Evolutionary conservation across 1,140 invertebrate species (phyloP).

Genomic region (Drosophila watanabei): DNA sequence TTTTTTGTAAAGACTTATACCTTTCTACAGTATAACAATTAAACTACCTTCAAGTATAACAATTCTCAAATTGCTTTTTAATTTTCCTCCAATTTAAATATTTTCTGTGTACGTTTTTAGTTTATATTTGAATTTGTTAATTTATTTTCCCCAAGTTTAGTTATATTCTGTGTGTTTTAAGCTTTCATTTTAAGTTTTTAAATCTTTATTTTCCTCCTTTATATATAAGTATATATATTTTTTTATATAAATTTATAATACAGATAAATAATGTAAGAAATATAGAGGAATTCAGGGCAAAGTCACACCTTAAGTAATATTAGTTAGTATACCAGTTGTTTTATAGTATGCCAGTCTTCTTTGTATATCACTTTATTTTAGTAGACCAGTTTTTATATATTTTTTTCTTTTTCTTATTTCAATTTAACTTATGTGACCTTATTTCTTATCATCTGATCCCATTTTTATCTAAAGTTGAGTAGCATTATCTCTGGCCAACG

Average conservation of each 20-base stretch:
- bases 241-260: too few species aligned
- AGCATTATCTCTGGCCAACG: constrained; percentile 34
- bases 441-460: background rate
- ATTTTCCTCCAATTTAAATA: too few species aligned
- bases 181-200: too few species aligned
- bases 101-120: background rate
- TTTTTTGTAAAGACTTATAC: background rate
- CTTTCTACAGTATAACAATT: background rate
- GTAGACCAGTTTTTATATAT: background rate
- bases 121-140: background rate
- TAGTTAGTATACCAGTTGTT: background rate
- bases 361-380: background rate
- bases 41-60: background rate
- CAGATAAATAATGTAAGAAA: too few species aligned
- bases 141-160: too few species aligned
- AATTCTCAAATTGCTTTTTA: too few species aligned
- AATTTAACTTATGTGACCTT: background rate
- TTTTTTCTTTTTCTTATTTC: background rate
- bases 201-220: too few species aligned
- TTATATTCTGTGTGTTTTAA: too few species aligned
- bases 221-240: too few species aligned
- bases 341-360: too few species aligned
- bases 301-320: background rate
- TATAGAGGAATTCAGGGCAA: background rate
- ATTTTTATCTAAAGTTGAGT: constrained; percentile 25